These are phyloP conservation scores for Polymixis lichenea DNA, from an alignment of 2,888 invertebrate species.

Conservation along the genomic window DNA sequence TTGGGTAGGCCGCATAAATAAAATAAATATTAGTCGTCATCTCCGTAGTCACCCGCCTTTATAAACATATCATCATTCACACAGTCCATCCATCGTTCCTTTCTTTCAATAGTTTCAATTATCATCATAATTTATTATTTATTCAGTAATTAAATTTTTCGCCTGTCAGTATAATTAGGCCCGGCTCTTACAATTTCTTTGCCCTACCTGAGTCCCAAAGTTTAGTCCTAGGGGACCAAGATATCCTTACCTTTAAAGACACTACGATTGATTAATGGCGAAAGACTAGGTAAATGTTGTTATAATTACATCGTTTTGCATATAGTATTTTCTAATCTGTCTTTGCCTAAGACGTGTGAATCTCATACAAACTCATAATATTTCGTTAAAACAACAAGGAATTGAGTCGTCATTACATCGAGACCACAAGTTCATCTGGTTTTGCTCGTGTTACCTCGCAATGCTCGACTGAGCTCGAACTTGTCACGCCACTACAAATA, in stretches of 20 bases:
- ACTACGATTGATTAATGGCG: not conserved
- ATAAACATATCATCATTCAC: too few species aligned
- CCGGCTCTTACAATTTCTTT: too few species aligned
- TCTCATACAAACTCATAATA: slow-evolving; percentile 10
- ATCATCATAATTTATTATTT: too few species aligned
- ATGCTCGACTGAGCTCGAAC: slow-evolving; percentile 65
- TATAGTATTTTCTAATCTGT: not conserved
- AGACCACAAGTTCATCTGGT: slow-evolving; percentile 58
- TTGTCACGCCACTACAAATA: slow-evolving; percentile 76
- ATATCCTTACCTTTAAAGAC: not conserved
- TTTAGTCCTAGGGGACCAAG: not conserved
- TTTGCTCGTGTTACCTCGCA: slow-evolving; percentile 55
- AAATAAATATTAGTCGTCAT: too few species aligned
- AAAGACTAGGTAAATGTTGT: too few species aligned
- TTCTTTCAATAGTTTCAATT: too few species aligned
- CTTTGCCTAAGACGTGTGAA: not conserved
- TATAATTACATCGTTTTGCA: not conserved
- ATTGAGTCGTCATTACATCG: slow-evolving; percentile 56
- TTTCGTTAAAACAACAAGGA: slow-evolving; percentile 42
- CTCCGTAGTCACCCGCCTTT: too few species aligned
- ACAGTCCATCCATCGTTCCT: too few species aligned
- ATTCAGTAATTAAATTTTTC: too few species aligned
- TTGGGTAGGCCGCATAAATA: too few species aligned
- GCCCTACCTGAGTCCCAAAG: too few species aligned
- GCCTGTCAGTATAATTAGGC: too few species aligned